phyloP scores from a whole-genome alignment of 1,140 invertebrate species.

The Diuraphis noxia region DNA sequence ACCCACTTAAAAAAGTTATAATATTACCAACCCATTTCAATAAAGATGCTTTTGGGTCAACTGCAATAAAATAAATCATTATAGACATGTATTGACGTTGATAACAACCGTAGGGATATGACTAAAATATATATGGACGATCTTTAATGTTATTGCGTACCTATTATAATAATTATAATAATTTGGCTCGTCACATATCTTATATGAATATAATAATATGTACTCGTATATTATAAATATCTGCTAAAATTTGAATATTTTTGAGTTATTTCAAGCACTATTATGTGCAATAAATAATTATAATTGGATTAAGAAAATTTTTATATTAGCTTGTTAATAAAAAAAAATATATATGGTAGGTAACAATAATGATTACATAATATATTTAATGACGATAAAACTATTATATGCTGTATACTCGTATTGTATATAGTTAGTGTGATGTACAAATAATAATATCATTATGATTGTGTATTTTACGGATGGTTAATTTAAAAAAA shows the following conservation, averaged over 20 bases:
- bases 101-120: neutral
- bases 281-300: neutral
- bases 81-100: neutral
- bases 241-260: neutral
- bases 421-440: neutral
- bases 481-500: neutral
- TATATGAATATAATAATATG: neutral
- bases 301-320: neutral
- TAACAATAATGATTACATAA: neutral
- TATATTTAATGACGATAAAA: neutral
- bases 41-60: neutral
- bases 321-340: neutral
- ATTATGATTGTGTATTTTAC: neutral
- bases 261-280: neutral
- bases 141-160: neutral
- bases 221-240: neutral
- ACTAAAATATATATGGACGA: neutral
- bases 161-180: neutral
- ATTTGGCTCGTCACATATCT: neutral
- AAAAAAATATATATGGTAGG: neutral
- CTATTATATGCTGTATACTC: no score
- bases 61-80: neutral
- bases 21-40: neutral
- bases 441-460: neutral
- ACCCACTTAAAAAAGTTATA: neutral